Evolutionary conservation across 2,113 vertebrate genomes (phyloP).

Genomic region (Solea solea): DNA sequence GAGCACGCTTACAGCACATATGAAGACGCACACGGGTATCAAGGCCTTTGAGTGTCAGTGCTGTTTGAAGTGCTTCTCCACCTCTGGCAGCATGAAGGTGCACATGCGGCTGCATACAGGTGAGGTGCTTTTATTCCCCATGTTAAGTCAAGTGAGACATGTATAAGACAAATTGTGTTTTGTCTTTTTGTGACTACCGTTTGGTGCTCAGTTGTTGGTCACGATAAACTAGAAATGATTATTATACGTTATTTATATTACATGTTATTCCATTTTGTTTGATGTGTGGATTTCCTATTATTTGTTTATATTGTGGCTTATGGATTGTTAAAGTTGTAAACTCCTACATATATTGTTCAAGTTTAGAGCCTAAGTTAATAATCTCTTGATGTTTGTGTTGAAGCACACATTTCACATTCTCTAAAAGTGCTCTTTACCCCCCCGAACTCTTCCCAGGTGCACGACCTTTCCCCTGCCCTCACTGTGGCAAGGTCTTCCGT

Average conservation of each 20-base stretch:
- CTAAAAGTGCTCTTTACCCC: conserved; percentile 13
- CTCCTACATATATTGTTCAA: no score
- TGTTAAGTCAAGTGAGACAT: background rate
- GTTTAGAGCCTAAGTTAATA: background rate
- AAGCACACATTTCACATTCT: conserved; percentile 3
- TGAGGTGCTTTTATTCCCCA: conserved; percentile 63
- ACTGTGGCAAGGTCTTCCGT: conserved; percentile 98
- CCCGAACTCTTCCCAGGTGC: conserved; percentile 81
- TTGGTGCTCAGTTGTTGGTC: conserved; percentile 16
- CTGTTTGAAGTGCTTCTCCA: conserved; percentile 98
- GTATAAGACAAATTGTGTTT: conserved; percentile 8
- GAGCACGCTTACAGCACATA: conserved; percentile 97
- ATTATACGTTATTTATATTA: no score
- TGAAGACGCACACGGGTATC: conserved; percentile 97
- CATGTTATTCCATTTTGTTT: conserved; percentile 4
- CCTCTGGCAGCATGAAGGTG: conserved; percentile 98
- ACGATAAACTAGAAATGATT: background rate
- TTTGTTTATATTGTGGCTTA: background rate
- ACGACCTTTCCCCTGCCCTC: conserved; percentile 95
- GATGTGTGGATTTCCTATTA: conserved; percentile 27
- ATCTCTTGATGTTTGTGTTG: background rate
- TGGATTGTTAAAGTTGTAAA: no score
- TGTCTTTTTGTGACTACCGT: conserved; percentile 7
- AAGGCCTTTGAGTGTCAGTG: conserved; percentile 97
- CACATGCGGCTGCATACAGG: conserved; percentile 98